Percentiles rank a stretch among this genome's conserved stretches.
Conservation (phyloP, 2,888 invertebrate species). For the Coenonympha glycerion region DNA sequence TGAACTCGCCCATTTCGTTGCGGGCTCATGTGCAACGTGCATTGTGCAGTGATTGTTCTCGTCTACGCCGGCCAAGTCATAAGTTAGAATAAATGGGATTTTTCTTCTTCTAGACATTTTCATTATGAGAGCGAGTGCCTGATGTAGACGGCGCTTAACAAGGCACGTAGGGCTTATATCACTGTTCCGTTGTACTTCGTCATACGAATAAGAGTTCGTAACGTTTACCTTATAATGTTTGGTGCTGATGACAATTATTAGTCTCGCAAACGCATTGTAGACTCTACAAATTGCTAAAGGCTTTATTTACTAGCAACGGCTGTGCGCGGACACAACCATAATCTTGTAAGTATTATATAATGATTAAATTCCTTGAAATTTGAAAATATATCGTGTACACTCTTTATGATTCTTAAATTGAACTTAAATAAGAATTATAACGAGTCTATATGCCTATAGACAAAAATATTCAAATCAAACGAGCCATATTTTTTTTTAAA, state of each 20-base stretch:
- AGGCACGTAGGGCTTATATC: neutral
- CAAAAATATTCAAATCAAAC: no score
- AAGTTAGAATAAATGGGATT: neutral
- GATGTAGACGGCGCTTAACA: neutral
- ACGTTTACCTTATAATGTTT: slow-evolving; percentile 1
- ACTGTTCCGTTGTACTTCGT: neutral
- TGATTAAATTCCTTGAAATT: no score
- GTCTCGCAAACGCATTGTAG: neutral
- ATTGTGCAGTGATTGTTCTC: neutral
- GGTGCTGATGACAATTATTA: slow-evolving; percentile 6
- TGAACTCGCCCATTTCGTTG: neutral
- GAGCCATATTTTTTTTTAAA: no score
- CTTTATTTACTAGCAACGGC: neutral
- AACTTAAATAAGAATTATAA: no score
- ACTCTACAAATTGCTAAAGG: neutral
- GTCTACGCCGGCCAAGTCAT: neutral
- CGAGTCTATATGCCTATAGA: no score
- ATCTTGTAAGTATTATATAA: no score
- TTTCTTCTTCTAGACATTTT: slow-evolving; percentile 2
- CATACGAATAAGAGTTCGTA: neutral
- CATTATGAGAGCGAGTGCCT: neutral
- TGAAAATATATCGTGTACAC: no score
- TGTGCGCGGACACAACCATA: neutral
- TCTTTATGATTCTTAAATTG: no score
- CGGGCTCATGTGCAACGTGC: neutral